A percentile compares a stretch with the other conserved stretches of the same genome.
phyloP scores from a whole-genome alignment of 1,140 invertebrate species.

The Nautilus pompilius region DNA sequence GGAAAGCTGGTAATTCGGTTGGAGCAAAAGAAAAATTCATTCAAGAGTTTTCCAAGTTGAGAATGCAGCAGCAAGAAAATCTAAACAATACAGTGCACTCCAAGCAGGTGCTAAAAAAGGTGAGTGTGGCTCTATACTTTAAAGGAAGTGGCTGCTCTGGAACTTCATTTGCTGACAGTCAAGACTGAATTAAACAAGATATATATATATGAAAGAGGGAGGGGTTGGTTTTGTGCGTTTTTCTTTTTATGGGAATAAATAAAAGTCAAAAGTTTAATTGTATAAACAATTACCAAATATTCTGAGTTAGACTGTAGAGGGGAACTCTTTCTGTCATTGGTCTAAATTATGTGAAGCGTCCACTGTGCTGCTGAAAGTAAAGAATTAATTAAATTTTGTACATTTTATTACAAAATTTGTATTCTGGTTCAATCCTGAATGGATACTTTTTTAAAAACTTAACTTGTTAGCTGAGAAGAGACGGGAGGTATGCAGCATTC shows the following conservation, averaged over 20 bases:
- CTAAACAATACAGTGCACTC: conserved; percentile 24
- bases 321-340: too few relatives aligned
- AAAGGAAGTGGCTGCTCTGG: not conserved
- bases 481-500: too few relatives aligned
- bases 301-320: too few relatives aligned
- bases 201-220: not conserved
- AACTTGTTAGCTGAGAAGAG: too few relatives aligned
- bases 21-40: conserved; percentile 36
- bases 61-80: conserved; percentile 30
- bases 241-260: not conserved
- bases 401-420: too few relatives aligned
- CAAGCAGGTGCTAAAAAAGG: conserved; percentile 27
- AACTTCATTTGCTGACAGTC: not conserved
- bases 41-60: conserved; percentile 34
- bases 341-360: too few relatives aligned
- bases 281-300: too few relatives aligned
- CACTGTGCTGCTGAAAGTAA: too few relatives aligned
- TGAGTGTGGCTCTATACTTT: conserved; percentile 10
- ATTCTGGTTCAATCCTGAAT: too few relatives aligned
- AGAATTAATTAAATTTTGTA: too few relatives aligned
- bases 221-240: not conserved
- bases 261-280: not conserved
- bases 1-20: conserved; percentile 30
- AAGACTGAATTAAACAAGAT: not conserved
- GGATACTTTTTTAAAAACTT: too few relatives aligned